Conservation (phyloP, 1,140 invertebrate species). For the Myzus persicae region DNA sequence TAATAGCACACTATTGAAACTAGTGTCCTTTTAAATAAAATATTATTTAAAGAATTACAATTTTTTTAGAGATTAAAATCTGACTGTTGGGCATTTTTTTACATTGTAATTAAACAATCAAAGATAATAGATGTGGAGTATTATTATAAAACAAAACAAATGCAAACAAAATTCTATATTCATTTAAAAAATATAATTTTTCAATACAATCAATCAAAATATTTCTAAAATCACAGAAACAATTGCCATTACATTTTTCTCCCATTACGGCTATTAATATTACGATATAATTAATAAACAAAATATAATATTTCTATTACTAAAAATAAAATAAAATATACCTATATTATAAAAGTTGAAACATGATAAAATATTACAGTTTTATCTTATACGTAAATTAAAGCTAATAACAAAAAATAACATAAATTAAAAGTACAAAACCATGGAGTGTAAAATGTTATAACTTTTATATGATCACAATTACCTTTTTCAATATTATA, state of each 20-base stretch:
- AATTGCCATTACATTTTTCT: slow-evolving; percentile 54
- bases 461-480: slow-evolving; percentile 17
- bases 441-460: slow-evolving; percentile 12
- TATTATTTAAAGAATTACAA: no score
- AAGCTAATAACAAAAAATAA: slow-evolving; percentile 44
- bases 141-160: slow-evolving; percentile 29
- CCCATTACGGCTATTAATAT: slow-evolving; percentile 26
- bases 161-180: slow-evolving; percentile 56
- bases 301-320: slow-evolving; percentile 24
- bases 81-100: no score
- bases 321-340: slow-evolving; percentile 14
- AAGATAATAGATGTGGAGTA: not conserved
- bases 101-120: no score
- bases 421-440: slow-evolving; percentile 42
- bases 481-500: not conserved
- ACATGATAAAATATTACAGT: not conserved
- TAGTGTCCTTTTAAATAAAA: no score
- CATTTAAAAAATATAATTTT: slow-evolving; percentile 52
- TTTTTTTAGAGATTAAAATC: no score
- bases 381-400: slow-evolving; percentile 22
- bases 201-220: slow-evolving; percentile 58
- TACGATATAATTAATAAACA: slow-evolving; percentile 22
- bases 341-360: not conserved
- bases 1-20: no score
- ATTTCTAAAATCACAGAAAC: slow-evolving; percentile 58